Percentiles rank a stretch among this genome's conserved stretches.
phyloP scores from a whole-genome alignment of 37 sponge, comb jelly and placozoan genomes.

The Corticium candelabrum region DNA sequence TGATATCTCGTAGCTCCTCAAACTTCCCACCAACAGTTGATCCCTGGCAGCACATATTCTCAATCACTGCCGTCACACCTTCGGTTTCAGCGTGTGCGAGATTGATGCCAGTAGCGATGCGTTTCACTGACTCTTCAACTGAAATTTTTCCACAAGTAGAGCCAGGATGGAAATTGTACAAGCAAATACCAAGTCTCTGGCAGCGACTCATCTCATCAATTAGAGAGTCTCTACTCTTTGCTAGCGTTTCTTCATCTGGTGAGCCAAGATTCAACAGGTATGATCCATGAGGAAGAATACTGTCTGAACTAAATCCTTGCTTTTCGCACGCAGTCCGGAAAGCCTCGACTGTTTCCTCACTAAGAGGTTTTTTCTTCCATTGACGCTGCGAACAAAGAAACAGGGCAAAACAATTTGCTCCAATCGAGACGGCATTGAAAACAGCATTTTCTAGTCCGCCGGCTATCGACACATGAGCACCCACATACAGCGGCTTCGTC shows the following conservation, averaged over 20 bases:
- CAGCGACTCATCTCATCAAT: slow-evolving; percentile 13
- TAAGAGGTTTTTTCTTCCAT: slow-evolving; percentile 13
- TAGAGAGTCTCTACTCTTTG: slow-evolving; percentile 10
- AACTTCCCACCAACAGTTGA: slow-evolving; percentile 3
- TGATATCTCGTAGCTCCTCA: slow-evolving; percentile 13
- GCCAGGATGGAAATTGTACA: slow-evolving; percentile 21
- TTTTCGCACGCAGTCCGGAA: slow-evolving; percentile 1
- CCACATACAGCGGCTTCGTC: not conserved
- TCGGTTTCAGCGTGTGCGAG: not conserved
- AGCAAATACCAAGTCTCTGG: slow-evolving; percentile 1
- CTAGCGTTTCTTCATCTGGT: slow-evolving; percentile 6
- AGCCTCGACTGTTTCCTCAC: not conserved
- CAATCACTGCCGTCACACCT: slow-evolving; percentile 9
- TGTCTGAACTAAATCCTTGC: not conserved
- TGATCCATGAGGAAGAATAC: slow-evolving; percentile 13
- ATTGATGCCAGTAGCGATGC: slow-evolving; percentile 17
- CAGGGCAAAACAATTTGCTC: slow-evolving; percentile 8
- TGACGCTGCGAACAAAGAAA: slow-evolving; percentile 10
- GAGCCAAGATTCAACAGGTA: slow-evolving; percentile 19
- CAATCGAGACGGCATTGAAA: not conserved
- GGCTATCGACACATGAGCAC: slow-evolving; percentile 3
- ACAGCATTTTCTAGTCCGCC: slow-evolving; percentile 8
- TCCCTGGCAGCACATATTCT: slow-evolving; percentile 23
- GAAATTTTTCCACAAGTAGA: slow-evolving; percentile 15
- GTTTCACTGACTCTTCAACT: slow-evolving; percentile 5